Base-by-base conservation (phyloP, 2,888 invertebrate species). In the Coleophora deauratella region DNA sequence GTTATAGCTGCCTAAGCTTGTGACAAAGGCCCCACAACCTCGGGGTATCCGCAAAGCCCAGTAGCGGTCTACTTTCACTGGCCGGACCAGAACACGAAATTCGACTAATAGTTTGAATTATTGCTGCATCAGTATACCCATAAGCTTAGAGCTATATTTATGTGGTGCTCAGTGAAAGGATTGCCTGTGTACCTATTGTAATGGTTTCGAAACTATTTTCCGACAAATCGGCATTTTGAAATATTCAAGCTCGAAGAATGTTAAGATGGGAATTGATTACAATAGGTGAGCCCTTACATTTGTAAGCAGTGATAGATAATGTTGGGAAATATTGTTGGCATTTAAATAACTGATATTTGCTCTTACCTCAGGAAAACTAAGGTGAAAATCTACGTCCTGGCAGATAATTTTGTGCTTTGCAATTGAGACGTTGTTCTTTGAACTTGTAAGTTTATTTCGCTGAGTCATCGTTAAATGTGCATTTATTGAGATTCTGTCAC, bases 71-170 rank as follows among this genome's bases (percentile, higher is more conserved):
- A 80, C 84, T 85, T 84, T 85, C 84, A 78, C 84, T 72, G 64
- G 51, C 57, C 59, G 59, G 62, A 62, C 61, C 59, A 62, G 66
- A 79, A 81, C 81, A 80, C 74, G 78, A 82, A 84, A 72, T 78
- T 79, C 77, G 79, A 81, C 84, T 80, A 84, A 82, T 82, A 75
- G 72, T 72, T 73, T 79, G 72, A 82, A 72, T 77, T 81, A 82
- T 80, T 73, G 54, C 64, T 63, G 62, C 60, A 58, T 61, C 52
- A 61, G 54, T 54, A 46, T 46, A 54, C 50, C 21, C 6, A 4
- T 54, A 52, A 47, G 45, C 27, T 28, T 21, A 3, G 21, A 21
- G 38, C 50, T 50, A 54, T 52, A 52, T 53, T 53, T 58, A 49
- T 57, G 49, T 55, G 53, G 49, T 55, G 52, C 62, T 55, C 52